Evolutionary conservation across 53 echinoderm and acorn worm genomes (phyloP), one percentile per base, ranked within the genome.

Genomic region (Temnopleurus reevesii): DNA sequence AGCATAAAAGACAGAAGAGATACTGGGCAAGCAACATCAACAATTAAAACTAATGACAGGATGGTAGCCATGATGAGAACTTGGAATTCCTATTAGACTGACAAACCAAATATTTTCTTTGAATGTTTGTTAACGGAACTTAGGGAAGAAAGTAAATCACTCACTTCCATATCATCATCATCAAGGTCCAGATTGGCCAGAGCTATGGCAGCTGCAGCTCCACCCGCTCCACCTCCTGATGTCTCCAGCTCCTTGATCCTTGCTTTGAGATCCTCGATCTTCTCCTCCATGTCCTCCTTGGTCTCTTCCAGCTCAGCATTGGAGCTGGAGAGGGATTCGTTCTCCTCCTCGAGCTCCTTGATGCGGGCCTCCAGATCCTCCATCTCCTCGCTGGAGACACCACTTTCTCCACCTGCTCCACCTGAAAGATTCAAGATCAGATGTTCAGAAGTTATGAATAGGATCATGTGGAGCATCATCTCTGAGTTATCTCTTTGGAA

Each of bases 141-240:
- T 49, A 49, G 1, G 49, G 49, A 49, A 49, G 49, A 49, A 49
- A 49, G 9, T 9, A 49, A 12, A 12, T 49, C 8, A 41, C 71
- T 71, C 53, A 97, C 97, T 95, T 97, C 95, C 21, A 94, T 91
- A 66, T 97, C 95, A 87, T n/a, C n/a, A n/a, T n/a, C n/a, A n/a
- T 97, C 95, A 63, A 91, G 38, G 65, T 95, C 91, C 0, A 95
- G 77, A 51, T 59, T 89, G 1, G 93, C 93, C 90, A 95, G 43
- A 0, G 91, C 95, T 13, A 79, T 58, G 12, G 92, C 92, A 12
- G 84, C 76, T 10, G 89, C 81, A 25, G 71, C 90, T 46, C 90
- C 90, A 53, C 65, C 79, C 0, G 46, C 63, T 26, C 59, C 91
- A 12, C 88, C 93, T 59, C 76, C 90, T 46, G 88, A 87, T 19